Evolutionary conservation across 30 jellyfish, hydroid and myxozoan genomes (phyloP).

Genomic region (Hydractinia symbiolongicarpus): DNA sequence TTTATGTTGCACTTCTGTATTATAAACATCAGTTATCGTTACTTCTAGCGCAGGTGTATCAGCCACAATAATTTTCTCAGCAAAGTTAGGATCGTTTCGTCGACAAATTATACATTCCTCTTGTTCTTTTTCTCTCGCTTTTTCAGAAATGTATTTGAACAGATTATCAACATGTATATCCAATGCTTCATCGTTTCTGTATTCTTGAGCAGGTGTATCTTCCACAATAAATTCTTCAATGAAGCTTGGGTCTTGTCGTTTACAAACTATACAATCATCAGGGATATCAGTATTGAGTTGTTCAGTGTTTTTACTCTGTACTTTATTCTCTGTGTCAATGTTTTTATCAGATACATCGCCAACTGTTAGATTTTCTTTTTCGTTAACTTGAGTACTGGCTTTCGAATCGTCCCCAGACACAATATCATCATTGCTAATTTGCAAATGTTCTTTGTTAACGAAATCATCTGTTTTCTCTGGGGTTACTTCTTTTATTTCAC

Average conservation of each 20-base stretch:
- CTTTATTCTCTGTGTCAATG: too few species aligned
- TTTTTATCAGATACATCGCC: too few species aligned
- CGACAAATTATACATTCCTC: constrained; percentile 12
- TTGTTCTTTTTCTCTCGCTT: neutral
- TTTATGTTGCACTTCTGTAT: too few species aligned
- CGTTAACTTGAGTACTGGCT: too few species aligned
- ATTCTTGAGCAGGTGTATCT: neutral
- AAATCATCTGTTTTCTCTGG: neutral
- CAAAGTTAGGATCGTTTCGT: constrained; percentile 3
- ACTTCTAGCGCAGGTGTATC: constrained; percentile 8
- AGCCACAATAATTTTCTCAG: neutral
- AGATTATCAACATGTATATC: too few species aligned
- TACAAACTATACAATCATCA: constrained; percentile 11
- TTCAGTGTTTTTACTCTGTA: neutral
- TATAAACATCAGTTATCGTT: neutral
- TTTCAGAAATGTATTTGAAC: too few species aligned
- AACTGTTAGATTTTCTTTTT: too few species aligned
- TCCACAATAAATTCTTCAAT: neutral
- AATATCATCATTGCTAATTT: too few species aligned
- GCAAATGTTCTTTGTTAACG: too few species aligned
- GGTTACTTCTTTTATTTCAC: neutral
- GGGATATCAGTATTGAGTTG: neutral
- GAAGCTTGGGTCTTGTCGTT: neutral
- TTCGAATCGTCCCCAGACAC: too few species aligned
- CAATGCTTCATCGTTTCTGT: too few species aligned